phyloP scores from a whole-genome alignment of 2,113 vertebrate genomes.

The Rhea americana region DNA sequence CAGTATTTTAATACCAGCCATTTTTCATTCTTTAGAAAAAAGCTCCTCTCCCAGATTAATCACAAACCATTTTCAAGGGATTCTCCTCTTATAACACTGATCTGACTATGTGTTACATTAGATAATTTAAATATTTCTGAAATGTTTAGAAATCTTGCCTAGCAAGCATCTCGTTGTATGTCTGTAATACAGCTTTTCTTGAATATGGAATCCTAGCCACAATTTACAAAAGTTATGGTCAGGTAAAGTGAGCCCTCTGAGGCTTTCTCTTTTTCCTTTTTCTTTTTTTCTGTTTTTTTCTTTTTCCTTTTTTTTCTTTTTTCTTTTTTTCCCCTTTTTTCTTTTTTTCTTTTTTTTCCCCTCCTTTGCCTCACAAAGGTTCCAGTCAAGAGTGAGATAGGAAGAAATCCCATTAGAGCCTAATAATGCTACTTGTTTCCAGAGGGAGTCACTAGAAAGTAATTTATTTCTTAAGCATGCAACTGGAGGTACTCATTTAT shows the following conservation, averaged over 20 bases:
- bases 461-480: not conserved
- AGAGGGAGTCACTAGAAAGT: conserved; percentile 61
- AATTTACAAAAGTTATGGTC: not conserved
- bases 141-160: not conserved
- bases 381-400: conserved; percentile 11
- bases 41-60: not conserved
- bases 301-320: not conserved
- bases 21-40: not conserved
- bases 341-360: not conserved
- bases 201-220: not conserved
- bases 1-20: not conserved
- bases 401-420: conserved; percentile 52
- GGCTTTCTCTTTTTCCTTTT: not conserved
- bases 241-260: not conserved
- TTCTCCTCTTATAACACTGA: not conserved
- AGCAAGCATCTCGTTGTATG: not conserved
- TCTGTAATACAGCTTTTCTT: not conserved
- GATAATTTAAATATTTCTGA: not conserved
- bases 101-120: not conserved
- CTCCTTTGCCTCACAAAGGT: not conserved
- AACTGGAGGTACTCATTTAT: conserved; percentile 11
- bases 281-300: too few relatives aligned
- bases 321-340: not conserved
- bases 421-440: conserved; percentile 53
- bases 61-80: not conserved